Evolutionary conservation across 2,888 invertebrate species (phyloP), one percentile per base, ranked within the genome.

Genomic region (Calliphora vomitoria): DNA sequence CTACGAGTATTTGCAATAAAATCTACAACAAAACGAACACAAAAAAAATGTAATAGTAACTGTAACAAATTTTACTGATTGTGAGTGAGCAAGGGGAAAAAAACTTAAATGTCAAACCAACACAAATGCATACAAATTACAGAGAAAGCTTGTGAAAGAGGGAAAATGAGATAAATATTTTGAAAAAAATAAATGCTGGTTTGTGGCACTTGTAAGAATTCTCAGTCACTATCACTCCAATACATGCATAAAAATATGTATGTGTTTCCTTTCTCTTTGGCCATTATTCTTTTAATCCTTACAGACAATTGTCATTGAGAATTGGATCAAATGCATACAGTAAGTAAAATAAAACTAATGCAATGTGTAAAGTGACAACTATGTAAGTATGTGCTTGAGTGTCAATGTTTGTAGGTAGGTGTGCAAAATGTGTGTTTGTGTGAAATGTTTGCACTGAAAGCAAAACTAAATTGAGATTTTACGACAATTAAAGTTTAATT

Each of bases 71-170:
- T 82, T 41, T 76, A 6, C 60, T 76, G 62, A 76, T 82, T 69
- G 53, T 47, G 31, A 15, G 38, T 11, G 44, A 13, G 38, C 60
- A 81, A 66, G 8, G 20, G 20, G 25, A 25, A 53, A 31, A 41
- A 81, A 64, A 75, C 31, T 50, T 76, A 31, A 75, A 76, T 71
- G 83, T 78, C 60, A 71, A 78, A 78, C 25, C 44, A 68, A 44
- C 62, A 62, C 53, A 71, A 58, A 69, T 76, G 47, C 62, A 62
- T 35, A 31, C 38, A 69, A 53, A 75, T 20, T n/a, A 25, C 10
- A 53, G 47, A 4, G n/a, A 50, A 11, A 35, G 4, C 4, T 1
- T 18, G 8, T n/a, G 18, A 10, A 18, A 13, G 10, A 8, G 6
- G 8, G 2, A 38, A 11, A 75, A 4, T 38, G 38, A 18, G 50